These are phyloP conservation scores for Sardinella longiceps DNA, from an alignment of 2,797 vertebrate species.

Conservation along the genomic window DNA sequence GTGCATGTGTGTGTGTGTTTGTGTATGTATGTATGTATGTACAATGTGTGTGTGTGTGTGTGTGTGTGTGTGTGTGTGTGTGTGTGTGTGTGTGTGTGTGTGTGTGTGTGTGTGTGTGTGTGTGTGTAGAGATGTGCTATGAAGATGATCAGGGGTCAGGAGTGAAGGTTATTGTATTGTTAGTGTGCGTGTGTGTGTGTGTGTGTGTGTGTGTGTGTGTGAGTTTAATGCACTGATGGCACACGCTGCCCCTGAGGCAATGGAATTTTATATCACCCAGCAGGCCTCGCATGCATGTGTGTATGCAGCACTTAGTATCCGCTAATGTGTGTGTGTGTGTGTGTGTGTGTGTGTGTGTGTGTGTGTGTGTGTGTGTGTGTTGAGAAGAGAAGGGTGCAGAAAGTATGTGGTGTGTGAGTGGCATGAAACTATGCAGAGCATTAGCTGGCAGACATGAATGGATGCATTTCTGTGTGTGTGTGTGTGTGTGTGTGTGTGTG, in stretches of 20 bases:
- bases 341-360: slow-evolving; percentile 1
- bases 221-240: neutral
- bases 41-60: neutral
- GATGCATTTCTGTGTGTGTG: neutral
- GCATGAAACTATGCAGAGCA: no score
- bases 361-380: neutral
- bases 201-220: no score
- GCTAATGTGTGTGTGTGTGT: no score
- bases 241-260: neutral
- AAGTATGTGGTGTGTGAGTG: no score
- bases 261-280: neutral
- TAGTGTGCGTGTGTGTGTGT: no score
- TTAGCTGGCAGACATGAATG: neutral
- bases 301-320: no score
- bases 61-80: neutral
- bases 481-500: neutral
- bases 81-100: slow-evolving; percentile 4
- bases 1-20: neutral
- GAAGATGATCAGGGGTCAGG: neutral
- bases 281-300: neutral
- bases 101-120: neutral
- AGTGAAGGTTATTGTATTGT: slow-evolving; percentile 17
- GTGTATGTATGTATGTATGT: neutral
- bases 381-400: no score
- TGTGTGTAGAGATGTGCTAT: neutral